Conservation (phyloP, 1,140 invertebrate species). For the Akabosia matsudoensis region DNA sequence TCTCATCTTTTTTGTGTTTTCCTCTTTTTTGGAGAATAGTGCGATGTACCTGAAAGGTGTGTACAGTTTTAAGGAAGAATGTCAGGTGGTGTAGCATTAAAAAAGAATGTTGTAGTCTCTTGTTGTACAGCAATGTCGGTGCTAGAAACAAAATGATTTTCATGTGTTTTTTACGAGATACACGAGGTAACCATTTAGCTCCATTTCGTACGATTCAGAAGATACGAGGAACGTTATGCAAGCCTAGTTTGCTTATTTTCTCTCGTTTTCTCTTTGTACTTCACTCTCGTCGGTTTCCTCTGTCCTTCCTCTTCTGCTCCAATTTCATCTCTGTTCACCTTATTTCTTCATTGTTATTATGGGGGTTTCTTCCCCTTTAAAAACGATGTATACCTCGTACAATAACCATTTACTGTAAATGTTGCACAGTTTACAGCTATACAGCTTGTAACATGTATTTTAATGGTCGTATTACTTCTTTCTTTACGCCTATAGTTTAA, state of each 20-base stretch:
- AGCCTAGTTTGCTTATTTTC: not conserved
- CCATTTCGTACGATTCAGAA: not conserved
- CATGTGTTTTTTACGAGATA: conserved; percentile 15
- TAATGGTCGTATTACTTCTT: not conserved
- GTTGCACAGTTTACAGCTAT: not conserved
- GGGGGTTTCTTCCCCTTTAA: not conserved
- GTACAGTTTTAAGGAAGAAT: too few relatives aligned
- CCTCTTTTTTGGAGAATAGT: too few relatives aligned
- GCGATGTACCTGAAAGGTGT: too few relatives aligned
- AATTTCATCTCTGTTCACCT: not conserved
- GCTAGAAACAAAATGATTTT: conserved; percentile 9
- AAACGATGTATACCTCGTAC: conserved; percentile 1
- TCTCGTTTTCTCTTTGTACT: not conserved
- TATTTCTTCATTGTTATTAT: not conserved
- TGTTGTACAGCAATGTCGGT: not conserved
- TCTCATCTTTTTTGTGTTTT: too few relatives aligned
- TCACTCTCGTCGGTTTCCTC: not conserved
- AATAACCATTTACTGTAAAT: conserved; percentile 7
- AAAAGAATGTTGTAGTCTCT: not conserved
- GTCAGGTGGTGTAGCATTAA: conserved; percentile 14
- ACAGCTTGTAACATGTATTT: not conserved
- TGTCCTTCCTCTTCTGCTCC: not conserved
- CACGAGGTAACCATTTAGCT: conserved; percentile 2
- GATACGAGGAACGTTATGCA: not conserved
- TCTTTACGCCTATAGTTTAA: not conserved